A percentile compares a stretch with the other conserved stretches of the same genome.
Evolutionary conservation across 2,113 vertebrate species (phyloP).

Genomic region (Syngnathus floridae): DNA sequence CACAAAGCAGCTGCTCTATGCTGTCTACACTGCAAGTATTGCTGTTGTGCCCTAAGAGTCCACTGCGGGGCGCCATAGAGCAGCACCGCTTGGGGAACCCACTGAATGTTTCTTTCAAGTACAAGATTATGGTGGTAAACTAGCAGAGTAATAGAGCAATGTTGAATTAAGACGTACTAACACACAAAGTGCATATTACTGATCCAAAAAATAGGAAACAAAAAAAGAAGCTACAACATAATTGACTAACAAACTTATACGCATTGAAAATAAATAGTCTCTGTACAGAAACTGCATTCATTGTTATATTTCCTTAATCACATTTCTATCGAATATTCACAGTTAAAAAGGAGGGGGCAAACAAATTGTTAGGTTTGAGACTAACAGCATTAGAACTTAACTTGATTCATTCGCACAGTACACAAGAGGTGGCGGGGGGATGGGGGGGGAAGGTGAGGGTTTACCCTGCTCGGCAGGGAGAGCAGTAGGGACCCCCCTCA

Average conservation of each 20-base stretch:
- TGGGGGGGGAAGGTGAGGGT: neutral
- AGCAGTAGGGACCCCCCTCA: constrained; percentile 22
- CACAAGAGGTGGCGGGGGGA: neutral
- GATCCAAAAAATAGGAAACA: constrained; percentile 28
- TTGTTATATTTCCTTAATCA: constrained; percentile 28
- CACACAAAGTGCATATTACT: constrained; percentile 53
- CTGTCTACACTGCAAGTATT: neutral
- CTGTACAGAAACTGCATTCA: constrained; percentile 56
- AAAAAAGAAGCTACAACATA: constrained; percentile 33
- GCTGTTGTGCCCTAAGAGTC: constrained; percentile 2
- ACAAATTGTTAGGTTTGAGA: constrained; percentile 1
- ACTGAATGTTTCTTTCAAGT: constrained; percentile 34
- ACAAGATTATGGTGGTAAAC: constrained; percentile 34
- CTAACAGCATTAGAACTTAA: constrained; percentile 3
- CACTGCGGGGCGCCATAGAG: constrained; percentile 32
- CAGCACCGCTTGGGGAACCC: neutral
- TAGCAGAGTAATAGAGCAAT: constrained; percentile 4
- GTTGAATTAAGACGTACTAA: constrained; percentile 37
- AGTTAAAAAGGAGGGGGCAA: constrained; percentile 16
- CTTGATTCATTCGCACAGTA: neutral
- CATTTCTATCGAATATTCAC: constrained; percentile 21
- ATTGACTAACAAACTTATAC: constrained; percentile 40
- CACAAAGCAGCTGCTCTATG: constrained; percentile 25
- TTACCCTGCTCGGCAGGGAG: constrained; percentile 34
- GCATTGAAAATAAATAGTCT: constrained; percentile 60